Evolutionary conservation across 2,113 vertebrate genomes (phyloP), one percentile per base, ranked within the genome.

Genomic region (Leptosomus discolor): DNA sequence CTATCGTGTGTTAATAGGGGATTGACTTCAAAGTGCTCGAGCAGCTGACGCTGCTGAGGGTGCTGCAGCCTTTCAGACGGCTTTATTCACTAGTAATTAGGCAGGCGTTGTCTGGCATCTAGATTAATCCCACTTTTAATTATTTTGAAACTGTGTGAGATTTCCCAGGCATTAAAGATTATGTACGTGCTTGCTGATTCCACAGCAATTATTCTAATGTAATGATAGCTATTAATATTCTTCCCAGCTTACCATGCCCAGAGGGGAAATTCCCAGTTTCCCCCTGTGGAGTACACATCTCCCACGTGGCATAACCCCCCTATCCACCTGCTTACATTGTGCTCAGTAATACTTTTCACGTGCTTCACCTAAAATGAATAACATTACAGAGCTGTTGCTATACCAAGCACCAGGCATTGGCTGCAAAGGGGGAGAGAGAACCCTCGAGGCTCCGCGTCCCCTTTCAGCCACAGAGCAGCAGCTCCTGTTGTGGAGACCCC

Each of bases 61-160:
- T 84, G 93, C 95, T 68, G 69, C 61, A 54, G 73, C 80, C 94
- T 60, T 89, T 78, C 90, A 27, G 56, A n/a, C 89, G 74, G 91
- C 93, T 92, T 75, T 84, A 71, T 79, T 91, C 93, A 50, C 85
- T 79, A 90, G 85, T 45, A 94, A 95, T 92, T 79, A 94, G 92
- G 92, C 93, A 96, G 94, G 92, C 74, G 27, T 85, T 96, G 65
- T 60, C 93, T 94, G 90, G 87, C 90, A 90, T 94, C 90, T 87
- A 79, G 93, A 96, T 95, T 96, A 96, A 97, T 96, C 90, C 93
- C 84, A 65, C 81, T 97, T 96, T 96, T 96, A 96, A 96, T 96
- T 96, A 96, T 96, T 97, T 93, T 90, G 93, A 96, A 96, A 90
- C 81, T 75, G 90, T 91, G 94, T 81, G 93, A 96, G 91, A 91